A percentile compares a stretch with the other conserved stretches of the same genome.
Evolutionary conservation across 2,888 invertebrate species (phyloP).

Genomic region (Drosophila mayaguana): DNA sequence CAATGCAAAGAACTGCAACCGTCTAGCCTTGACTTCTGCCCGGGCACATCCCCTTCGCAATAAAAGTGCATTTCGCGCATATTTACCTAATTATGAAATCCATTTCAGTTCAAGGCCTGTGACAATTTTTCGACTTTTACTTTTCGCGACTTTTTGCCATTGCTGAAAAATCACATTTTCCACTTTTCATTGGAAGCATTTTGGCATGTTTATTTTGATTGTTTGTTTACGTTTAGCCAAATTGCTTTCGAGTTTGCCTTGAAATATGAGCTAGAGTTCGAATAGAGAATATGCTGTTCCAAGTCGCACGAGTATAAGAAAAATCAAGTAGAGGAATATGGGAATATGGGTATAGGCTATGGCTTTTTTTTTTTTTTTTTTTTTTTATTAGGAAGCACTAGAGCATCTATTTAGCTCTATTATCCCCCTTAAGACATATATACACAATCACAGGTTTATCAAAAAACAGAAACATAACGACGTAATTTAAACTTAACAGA

Average conservation of each 20-base stretch:
- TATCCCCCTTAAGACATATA: too few relatives aligned
- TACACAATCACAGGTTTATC: too few relatives aligned
- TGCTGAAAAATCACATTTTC: conserved; percentile 37
- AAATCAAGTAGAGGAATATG: background rate
- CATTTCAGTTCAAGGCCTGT: conserved; percentile 53
- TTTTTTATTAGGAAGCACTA: too few relatives aligned
- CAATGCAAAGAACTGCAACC: conserved; percentile 68
- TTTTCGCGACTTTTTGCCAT: conserved; percentile 46
- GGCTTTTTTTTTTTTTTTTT: too few relatives aligned
- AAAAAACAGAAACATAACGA: too few relatives aligned
- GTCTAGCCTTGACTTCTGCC: conserved; percentile 69
- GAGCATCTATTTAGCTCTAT: too few relatives aligned
- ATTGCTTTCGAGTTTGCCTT: conserved; percentile 53
- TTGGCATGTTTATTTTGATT: conserved; percentile 23
- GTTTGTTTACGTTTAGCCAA: conserved; percentile 30
- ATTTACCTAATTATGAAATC: conserved; percentile 61
- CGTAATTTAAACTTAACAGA: too few relatives aligned
- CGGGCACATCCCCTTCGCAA: conserved; percentile 51
- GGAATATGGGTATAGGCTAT: too few relatives aligned
- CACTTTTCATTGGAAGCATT: conserved; percentile 39
- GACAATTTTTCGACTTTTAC: conserved; percentile 58
- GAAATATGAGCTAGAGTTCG: conserved; percentile 16
- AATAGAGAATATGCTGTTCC: background rate
- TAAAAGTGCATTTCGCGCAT: conserved; percentile 48
- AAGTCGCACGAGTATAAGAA: background rate